These are phyloP conservation scores for Leptodactylus fuscus DNA, from an alignment of 2,113 vertebrate species.

Conservation along the genomic window DNA sequence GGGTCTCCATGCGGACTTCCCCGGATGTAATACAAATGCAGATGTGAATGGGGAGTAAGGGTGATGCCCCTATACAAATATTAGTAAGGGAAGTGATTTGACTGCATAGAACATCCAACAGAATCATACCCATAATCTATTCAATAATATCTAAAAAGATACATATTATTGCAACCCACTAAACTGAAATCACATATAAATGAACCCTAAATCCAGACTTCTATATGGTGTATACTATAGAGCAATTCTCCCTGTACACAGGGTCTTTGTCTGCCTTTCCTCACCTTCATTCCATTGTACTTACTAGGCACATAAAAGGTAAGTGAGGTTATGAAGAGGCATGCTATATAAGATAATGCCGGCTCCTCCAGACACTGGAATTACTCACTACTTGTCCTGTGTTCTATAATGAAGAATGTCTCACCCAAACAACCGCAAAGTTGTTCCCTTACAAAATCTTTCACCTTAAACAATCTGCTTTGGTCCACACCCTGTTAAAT, in stretches of 20 bases:
- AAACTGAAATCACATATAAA: not conserved
- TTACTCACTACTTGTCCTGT: conserved; percentile 39
- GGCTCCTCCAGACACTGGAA: conserved; percentile 35
- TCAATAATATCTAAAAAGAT: too few relatives aligned
- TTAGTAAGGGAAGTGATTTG: too few relatives aligned
- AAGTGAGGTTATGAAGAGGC: conserved; percentile 34
- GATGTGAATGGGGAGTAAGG: too few relatives aligned
- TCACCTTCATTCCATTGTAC: conserved; percentile 21
- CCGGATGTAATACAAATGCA: too few relatives aligned
- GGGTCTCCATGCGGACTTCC: too few relatives aligned
- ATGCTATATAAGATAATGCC: conserved; percentile 2
- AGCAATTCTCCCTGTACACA: not conserved
- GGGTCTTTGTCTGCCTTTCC: not conserved
- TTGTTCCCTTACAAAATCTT: conserved; percentile 41
- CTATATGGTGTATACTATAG: not conserved
- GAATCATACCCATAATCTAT: too few relatives aligned
- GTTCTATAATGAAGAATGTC: conserved; percentile 32
- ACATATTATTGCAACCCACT: not conserved
- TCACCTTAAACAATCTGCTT: conserved; percentile 65
- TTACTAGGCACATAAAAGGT: conserved; percentile 3
- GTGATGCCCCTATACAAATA: too few relatives aligned
- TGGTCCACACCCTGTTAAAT: conserved; percentile 65
- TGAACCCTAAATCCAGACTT: not conserved
- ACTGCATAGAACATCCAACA: too few relatives aligned
- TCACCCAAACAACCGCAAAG: conserved; percentile 49